Evolutionary conservation across 2,797 vertebrate genomes (phyloP).

Genomic region (Catostomus latipinnis): DNA sequence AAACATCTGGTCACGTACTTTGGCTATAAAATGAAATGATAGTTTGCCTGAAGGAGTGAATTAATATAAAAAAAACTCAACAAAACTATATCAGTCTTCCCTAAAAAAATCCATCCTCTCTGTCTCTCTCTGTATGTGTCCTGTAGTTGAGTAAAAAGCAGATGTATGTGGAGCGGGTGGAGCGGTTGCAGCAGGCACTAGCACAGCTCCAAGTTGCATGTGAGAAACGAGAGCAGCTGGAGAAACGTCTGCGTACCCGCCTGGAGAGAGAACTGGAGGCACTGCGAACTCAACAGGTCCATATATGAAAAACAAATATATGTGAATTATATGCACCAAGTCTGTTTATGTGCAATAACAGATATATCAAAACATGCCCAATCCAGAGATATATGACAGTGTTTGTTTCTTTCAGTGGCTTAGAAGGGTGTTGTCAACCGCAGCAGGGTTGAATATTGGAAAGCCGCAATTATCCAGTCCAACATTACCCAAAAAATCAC

Average conservation of each 20-base stretch:
- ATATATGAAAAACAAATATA: not conserved
- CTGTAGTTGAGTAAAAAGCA: constrained; percentile 84
- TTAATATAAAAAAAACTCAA: not conserved
- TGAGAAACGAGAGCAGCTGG: constrained; percentile 88
- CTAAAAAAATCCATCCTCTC: not conserved
- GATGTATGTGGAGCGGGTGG: constrained; percentile 86
- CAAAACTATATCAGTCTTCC: not conserved
- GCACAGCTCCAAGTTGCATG: constrained; percentile 85
- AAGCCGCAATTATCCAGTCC: constrained; percentile 8
- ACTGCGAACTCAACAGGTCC: constrained; percentile 83
- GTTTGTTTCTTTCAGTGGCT: not conserved
- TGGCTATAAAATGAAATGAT: not conserved
- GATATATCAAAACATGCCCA: not conserved
- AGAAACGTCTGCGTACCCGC: constrained; percentile 81
- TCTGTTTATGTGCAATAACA: not conserved
- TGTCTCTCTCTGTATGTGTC: constrained; percentile 1
- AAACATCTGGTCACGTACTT: not conserved
- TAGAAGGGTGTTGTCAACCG: constrained; percentile 18
- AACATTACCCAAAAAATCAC: constrained; percentile 13
- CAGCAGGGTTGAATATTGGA: not conserved
- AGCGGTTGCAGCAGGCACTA: constrained; percentile 86
- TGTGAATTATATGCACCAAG: not conserved
- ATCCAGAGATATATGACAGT: not conserved
- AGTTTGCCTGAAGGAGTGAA: not conserved
- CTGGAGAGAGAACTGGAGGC: constrained; percentile 86